Percentiles rank a stretch among this genome's conserved stretches.
Conservation (phyloP, 1,140 invertebrate species). For the Zaprionus kolodkinae region DNA sequence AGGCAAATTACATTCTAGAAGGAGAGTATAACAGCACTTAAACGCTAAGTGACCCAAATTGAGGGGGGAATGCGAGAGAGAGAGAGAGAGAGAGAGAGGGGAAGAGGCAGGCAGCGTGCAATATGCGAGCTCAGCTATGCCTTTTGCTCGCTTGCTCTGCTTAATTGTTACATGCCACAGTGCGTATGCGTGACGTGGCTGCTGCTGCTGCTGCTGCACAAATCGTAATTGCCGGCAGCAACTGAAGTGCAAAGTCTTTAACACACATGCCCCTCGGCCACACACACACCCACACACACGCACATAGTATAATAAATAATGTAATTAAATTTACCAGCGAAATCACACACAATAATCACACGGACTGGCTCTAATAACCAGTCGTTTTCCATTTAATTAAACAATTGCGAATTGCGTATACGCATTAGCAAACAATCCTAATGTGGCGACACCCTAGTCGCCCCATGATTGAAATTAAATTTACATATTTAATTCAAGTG, state of each 20-base stretch:
- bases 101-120: slow-evolving; percentile 29
- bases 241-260: slow-evolving; percentile 56
- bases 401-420: slow-evolving; percentile 60
- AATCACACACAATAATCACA: slow-evolving; percentile 48
- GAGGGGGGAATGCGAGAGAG: slow-evolving; percentile 17
- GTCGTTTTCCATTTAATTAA: slow-evolving; percentile 74
- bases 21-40: slow-evolving; percentile 38
- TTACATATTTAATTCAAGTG: slow-evolving; percentile 38
- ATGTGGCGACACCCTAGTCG: slow-evolving; percentile 30
- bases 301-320: slow-evolving; percentile 60
- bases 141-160: slow-evolving; percentile 7
- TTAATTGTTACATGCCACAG: slow-evolving; percentile 43
- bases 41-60: slow-evolving; percentile 77
- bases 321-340: slow-evolving; percentile 69
- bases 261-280: slow-evolving; percentile 21
- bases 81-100: slow-evolving; percentile 22
- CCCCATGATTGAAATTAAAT: slow-evolving; percentile 35
- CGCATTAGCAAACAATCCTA: slow-evolving; percentile 61
- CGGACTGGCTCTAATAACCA: slow-evolving; percentile 26
- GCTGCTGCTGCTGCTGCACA: slow-evolving; percentile 19
- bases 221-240: slow-evolving; percentile 42
- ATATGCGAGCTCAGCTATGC: slow-evolving; percentile 41
- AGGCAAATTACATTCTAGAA: slow-evolving; percentile 67
- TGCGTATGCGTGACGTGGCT: slow-evolving; percentile 67
- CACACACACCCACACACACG: neutral